A percentile compares a stretch with the other conserved stretches of the same genome.
Evolutionary conservation across 2,888 invertebrate genomes (phyloP).

Genomic region (Dryadula phaetusa): DNA sequence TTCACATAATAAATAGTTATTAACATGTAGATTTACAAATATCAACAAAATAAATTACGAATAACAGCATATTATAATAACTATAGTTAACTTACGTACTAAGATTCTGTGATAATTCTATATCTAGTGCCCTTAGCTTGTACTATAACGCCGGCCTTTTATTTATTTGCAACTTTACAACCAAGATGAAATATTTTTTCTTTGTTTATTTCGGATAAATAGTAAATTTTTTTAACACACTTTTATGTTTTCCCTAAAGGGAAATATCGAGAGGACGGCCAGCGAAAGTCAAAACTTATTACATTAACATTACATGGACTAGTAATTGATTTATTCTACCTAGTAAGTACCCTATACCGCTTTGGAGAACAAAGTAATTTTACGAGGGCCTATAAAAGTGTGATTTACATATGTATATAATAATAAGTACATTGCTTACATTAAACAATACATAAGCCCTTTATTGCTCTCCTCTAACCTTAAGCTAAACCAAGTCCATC

Average conservation of each 20-base stretch:
- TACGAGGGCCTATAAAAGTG: constrained; percentile 66
- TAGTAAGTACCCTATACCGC: constrained; percentile 84
- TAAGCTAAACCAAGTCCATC: constrained; percentile 74
- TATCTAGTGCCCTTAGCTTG: constrained; percentile 75
- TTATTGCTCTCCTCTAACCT: constrained; percentile 76
- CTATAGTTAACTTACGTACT: constrained; percentile 70
- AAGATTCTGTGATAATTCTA: constrained; percentile 68
- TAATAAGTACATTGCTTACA: constrained; percentile 66
- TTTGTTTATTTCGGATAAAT: constrained; percentile 10
- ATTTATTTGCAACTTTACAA: constrained; percentile 23
- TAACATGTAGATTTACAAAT: constrained; percentile 84
- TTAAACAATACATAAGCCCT: constrained; percentile 63
- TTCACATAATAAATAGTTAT: constrained; percentile 84
- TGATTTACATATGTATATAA: constrained; percentile 60
- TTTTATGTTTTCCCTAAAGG: constrained; percentile 18
- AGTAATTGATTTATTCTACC: constrained; percentile 83
- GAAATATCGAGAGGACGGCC: constrained; percentile 53
- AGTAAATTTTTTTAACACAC: constrained; percentile 11
- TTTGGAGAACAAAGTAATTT: constrained; percentile 75
- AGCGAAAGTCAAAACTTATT: constrained; percentile 75
- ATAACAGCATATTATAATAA: constrained; percentile 82
- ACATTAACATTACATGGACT: constrained; percentile 82
- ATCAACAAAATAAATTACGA: constrained; percentile 85
- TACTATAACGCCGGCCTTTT: constrained; percentile 73
- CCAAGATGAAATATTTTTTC: constrained; percentile 25